Base-by-base conservation (phyloP, 2,888 invertebrate species). In the Aphelenchoides bicaudatus region DNA sequence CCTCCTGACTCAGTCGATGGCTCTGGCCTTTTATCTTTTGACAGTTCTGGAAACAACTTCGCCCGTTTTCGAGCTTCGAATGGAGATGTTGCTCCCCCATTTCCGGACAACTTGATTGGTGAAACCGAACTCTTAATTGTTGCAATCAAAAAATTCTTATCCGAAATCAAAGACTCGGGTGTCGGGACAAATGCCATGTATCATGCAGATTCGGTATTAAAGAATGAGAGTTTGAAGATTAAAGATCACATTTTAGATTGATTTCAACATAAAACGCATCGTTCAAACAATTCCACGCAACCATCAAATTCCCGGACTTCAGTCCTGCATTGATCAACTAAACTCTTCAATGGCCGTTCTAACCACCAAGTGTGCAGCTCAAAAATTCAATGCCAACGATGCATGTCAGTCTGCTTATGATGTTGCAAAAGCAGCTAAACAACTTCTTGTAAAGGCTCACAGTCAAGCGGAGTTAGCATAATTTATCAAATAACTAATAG, bases 341-440 rank as follows among this genome's bases (percentile, higher is more conserved):
- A 60, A 59, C 5, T 28, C 56, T n/a, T 62, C 68, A 13, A 72
- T 70, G 51, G 57, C 47, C n/a, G 38, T 57, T n/a, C 60, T 70
- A 28, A 56, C 68, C 13, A 50, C 54, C 52, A 62, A 61, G 29
- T 70, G 70, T 56, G 51, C 54, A n/a, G 38, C 56, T 2, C 58
- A 55, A 1, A 60, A 62, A 2, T 51, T 70, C 30, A 51, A 63
- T 43, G 39, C 59, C 27, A 66, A 70, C 19, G 62, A 63, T n/a
- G 63, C 70, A 8, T 61, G 65, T 30, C 66, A 66, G 19, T 64
- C 71, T 1, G 70, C 70, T 8, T 72, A 66, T 47, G 63, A 71
- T 30, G 62, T 70, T 10, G 70, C 71, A 8, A 68, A 72, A 29
- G 62, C 68, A 13, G 70, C 71, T 21, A 70, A 70, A 46, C 54